Evolutionary conservation across 2,113 vertebrate genomes (phyloP), one percentile per base, ranked within the genome.

Genomic region (Rhabdomys dilectus): DNA sequence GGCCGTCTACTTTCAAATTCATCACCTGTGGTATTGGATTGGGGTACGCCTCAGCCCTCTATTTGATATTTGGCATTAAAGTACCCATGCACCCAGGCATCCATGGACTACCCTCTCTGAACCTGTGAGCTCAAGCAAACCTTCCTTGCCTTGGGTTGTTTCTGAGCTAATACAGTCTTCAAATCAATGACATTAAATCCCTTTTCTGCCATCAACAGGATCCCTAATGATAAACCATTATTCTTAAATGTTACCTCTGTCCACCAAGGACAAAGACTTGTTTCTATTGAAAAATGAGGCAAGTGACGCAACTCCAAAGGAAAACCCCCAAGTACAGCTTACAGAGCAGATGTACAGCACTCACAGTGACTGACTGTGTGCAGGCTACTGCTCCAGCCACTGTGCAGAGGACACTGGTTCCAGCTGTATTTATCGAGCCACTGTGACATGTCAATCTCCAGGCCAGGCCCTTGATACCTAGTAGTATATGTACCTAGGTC

Each of bases 391-490:
- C 22, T 13, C 17, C 0, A 2, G n/a, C 81, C 11, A 0, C 31
- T 2, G 88, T 42, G 39, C 34, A 24, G 26, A 78, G 42, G 3
- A 11, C 31, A 3, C 34, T 29, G 56, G 75, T 26, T 22, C 24
- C 0, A 31, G 77, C 77, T 58, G 34, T 19, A 0, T 34, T 19
- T 42, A 3, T 56, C 22, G 16, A 51, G 82, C 56, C 39, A n/a
- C 42, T 1, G 31, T 4, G 2, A 34, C 17, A 24, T 6, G 51
- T 8, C 17, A 13, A 36, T 45, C 42, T 11, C 62, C 15, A 10
- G 0, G 0, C 48, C 4, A 6, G n/a, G 29, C 70, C 76, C 70
- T 12, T 15, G 2, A 29, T n/a, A 0, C 3, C 45, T 0, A 2
- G 75, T 6, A 19, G 64, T 34, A 34, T 66, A 66, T 66, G 64